phyloP scores from a whole-genome alignment of 2,888 invertebrate species.

The Diarsia rubi region DNA sequence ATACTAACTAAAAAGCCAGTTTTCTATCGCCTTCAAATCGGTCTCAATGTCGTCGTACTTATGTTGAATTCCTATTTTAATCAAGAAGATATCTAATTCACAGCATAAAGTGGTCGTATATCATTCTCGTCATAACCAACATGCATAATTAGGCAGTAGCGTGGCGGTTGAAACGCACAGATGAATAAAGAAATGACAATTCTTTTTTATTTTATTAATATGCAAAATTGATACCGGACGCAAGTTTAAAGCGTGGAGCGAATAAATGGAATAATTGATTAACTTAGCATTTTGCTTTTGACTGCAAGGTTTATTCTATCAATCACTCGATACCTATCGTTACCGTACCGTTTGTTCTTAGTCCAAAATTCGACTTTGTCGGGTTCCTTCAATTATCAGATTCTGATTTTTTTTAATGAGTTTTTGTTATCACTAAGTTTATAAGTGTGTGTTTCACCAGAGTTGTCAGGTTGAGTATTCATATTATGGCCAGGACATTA shows the following conservation, averaged over 20 bases:
- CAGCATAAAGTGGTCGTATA: constrained; percentile 40
- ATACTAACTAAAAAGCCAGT: background rate
- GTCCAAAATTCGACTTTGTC: background rate
- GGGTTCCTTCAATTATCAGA: background rate
- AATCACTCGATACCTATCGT: background rate
- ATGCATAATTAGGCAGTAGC: constrained; percentile 62
- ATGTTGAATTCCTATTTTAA: constrained; percentile 37
- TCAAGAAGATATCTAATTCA: constrained; percentile 52
- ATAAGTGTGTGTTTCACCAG: background rate
- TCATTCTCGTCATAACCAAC: constrained; percentile 55
- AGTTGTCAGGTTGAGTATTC: background rate
- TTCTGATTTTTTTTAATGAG: background rate
- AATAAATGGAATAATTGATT: constrained; percentile 15
- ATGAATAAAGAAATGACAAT: constrained; percentile 68
- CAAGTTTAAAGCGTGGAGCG: constrained; percentile 52
- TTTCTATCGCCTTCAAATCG: background rate
- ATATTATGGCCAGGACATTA: background rate
- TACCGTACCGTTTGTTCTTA: background rate
- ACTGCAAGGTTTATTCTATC: background rate
- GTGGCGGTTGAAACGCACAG: constrained; percentile 56
- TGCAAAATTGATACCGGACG: constrained; percentile 51
- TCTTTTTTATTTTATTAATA: constrained; percentile 65
- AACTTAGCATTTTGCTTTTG: constrained; percentile 4
- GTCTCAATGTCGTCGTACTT: constrained; percentile 9
- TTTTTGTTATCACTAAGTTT: background rate